Base-by-base conservation (phyloP, 2,113 vertebrate genomes). In the Nothoprocta perdicaria region DNA sequence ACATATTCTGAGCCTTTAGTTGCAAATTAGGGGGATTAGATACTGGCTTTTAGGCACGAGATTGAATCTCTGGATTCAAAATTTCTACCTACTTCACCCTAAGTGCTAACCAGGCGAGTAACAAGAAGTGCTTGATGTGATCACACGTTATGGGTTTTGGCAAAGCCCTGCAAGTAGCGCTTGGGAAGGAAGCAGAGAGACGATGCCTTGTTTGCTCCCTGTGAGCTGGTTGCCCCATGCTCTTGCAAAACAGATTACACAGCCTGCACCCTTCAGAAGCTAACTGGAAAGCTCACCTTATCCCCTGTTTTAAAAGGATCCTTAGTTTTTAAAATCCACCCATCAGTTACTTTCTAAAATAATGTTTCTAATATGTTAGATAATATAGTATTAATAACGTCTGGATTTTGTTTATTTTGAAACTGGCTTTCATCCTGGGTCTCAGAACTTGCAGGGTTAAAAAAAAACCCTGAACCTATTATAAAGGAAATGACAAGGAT, bases 21-120 rank as follows among this genome's bases (percentile, higher is more conserved):
- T 77, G 69, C 53, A 52, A 73, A 23, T 87, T 19, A 40, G 11
- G 45, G 21, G 29, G 68, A 41, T 29, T 55, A 15, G 27, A 12
- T 77, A 43, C 43, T 68, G 29, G 43, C 29, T 79, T 53, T 24
- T 52, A 57, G 35, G 0, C 0, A 24, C 38, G 35, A 52, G 24
- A 27, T 8, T n/a, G 15, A 80, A 12, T 58, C 19, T 83, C 14
- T 73, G 24, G 60, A 60, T 27, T 79, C 69, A 13, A 38, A 38
- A 38, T 38, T 76, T 16, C 11, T 9, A 13, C 26, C 63, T 68
- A 24, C 41, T 76, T 88, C 31, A 8, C 35, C 41, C 19, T 33
- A 38, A 67, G 21, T 60, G 27, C 31, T 79, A 21, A 52, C 80
- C 15, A 85, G n/a, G 4, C 40, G 3, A 53, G 38, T 79, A 41